Evolutionary conservation across 2,113 vertebrate species (phyloP).

Genomic region (Arenaria interpres): DNA sequence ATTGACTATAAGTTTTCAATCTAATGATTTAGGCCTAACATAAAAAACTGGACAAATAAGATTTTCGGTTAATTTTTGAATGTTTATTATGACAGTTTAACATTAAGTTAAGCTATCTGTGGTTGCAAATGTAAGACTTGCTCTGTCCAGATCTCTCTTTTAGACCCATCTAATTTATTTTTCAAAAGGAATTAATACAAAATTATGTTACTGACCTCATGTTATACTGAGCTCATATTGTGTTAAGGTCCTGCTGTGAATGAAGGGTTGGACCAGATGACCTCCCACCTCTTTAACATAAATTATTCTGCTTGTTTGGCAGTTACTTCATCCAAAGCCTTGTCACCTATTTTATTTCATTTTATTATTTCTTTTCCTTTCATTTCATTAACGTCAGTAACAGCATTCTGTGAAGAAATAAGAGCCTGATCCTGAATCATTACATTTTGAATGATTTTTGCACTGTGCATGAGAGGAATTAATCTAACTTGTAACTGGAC

Average conservation of each 20-base stretch:
- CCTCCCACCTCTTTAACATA: not conserved
- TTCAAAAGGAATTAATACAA: not conserved
- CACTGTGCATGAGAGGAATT: not conserved
- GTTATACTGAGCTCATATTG: not conserved
- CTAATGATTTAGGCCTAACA: not conserved
- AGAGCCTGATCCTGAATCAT: not conserved
- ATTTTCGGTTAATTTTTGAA: not conserved
- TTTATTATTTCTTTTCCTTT: not conserved
- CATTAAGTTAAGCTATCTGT: not conserved
- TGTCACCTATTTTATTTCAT: not conserved
- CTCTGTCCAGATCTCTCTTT: not conserved
- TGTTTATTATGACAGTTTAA: not conserved
- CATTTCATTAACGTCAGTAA: not conserved
- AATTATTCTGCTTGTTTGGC: constrained; percentile 5
- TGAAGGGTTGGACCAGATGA: not conserved
- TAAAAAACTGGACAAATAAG: not conserved
- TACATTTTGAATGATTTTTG: not conserved
- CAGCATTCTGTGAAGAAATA: not conserved
- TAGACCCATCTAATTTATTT: not conserved
- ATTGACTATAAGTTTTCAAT: not conserved
- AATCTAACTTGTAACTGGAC: not conserved
- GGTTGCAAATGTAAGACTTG: not conserved
- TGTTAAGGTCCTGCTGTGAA: not conserved
- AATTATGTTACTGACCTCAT: constrained; percentile 5
- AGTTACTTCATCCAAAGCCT: not conserved